Base-by-base conservation (phyloP, 2,113 vertebrate genomes). In the Paedocypris sp. region DNA sequence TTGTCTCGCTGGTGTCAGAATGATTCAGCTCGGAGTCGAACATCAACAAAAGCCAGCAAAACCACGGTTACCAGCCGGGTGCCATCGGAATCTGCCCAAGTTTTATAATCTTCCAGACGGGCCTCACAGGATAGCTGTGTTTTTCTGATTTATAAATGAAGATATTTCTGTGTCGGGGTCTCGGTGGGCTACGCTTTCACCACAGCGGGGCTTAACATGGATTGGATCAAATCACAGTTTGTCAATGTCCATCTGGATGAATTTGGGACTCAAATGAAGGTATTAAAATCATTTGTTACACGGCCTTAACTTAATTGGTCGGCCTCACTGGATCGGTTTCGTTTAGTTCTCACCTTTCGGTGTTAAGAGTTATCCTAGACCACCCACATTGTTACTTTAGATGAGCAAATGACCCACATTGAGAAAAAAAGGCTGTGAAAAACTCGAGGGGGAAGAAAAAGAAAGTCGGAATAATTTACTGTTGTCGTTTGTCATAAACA, bases 301-400 rank as follows among this genome's bases (percentile, higher is more conserved):
- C 2, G 3, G 35, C 43, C 26, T 38, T 32, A 47, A 63, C 52
- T 56, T 56, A 29, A 59, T 62, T 70, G 62, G n/a, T 66, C 15
- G 28, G 49, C 41, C 65, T 57, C 51, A 66, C 50, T 66, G 16
- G 22, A 47, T 70, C 60, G 57, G 52, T 63, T 69, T 60, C 54
- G 49, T 15, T 57, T 32, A 15, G 62, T 41, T 56, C 62, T 70
- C 51, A 66, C 62, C 58, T 66, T 70, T 43, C 51, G 33, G 42
- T 43, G 22, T 50, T 49, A 32, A 43, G 50, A 60, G 19, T 69
- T 62, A 43, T 62, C 32, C 23, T 19, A 42, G 68, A 70, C 68
- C 68, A 70, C 68, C 63, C 63, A 70, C 68, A 61, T 6, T 48
- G 42, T 61, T 62, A 66, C 60, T 46, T 62, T 41, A 70, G 58